Base-by-base conservation (phyloP, 2,888 invertebrate genomes). In the Ochlodes sylvanus region DNA sequence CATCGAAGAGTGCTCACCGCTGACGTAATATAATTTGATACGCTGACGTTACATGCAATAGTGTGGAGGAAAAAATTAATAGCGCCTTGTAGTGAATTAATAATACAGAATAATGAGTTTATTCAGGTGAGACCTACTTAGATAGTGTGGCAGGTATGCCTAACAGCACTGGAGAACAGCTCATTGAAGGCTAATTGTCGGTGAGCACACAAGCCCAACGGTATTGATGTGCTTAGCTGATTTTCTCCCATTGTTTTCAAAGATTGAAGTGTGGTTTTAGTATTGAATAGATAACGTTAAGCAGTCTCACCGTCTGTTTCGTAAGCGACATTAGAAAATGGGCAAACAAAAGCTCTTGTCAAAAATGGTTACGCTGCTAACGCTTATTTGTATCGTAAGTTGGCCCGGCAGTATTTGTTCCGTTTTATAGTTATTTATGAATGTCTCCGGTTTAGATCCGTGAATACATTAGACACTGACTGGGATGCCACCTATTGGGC, bases 101-200 rank as follows among this genome's bases (percentile, higher is more conserved):
- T 62, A 50, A 64, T 15, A 65, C 57, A 44, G 64, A 50, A 57
- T 57, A 64, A 64, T 54, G n/a, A 54, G 75, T 82, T 81, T 79
- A 74, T 72, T 80, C 84, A 84, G 77, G 77, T 85, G 82, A 79
- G 76, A 78, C 79, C 82, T 79, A 80, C 78, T 75, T 84, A 73
- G 68, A 71, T 60, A 65, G 62, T 50, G 58, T 34, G 56, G 61
- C 65, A 58, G 65, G 50, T 50, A 50, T 57, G 65, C 65, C 50
- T 50, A 47, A 44, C 44, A 55, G 64, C 38, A 55, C 47, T 52
- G 52, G 21, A 58, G 38, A 19, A 57, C 57, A 38, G 47, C 38
- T 50, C 57, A 65, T 50, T 66, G 60, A 32, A 41, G 65, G 38
- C 50, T 67, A 61, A 67, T 67, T 61, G 55, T 67, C 55, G 34